These are phyloP conservation scores for Heliconius hortense DNA, from an alignment of 2,888 invertebrate species.

Conservation along the genomic window DNA sequence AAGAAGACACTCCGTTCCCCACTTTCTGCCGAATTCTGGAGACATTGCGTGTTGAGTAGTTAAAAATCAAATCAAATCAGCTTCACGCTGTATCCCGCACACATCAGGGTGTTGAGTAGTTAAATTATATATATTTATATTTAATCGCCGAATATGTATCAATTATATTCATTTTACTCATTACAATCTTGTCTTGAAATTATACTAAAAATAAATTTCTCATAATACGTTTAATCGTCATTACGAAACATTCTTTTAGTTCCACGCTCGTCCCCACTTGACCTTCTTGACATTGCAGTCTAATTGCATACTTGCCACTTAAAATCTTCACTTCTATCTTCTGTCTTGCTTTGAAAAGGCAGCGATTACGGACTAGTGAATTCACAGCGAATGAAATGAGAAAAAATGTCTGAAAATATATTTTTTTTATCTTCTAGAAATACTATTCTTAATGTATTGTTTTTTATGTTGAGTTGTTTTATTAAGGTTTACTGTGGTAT, in stretches of 20 bases:
- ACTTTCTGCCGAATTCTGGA: no score
- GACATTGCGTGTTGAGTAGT: no score
- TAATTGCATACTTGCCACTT: slow-evolving; percentile 25
- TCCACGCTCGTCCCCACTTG: slow-evolving; percentile 12
- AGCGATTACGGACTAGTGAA: slow-evolving; percentile 13
- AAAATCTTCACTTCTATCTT: slow-evolving; percentile 21
- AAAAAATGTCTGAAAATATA: neutral
- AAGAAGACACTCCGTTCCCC: no score
- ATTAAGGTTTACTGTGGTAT: no score
- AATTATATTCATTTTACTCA: no score
- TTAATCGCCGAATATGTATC: no score
- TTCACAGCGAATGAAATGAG: slow-evolving; percentile 1
- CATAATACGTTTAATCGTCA: slow-evolving; percentile 14
- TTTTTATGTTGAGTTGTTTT: neutral
- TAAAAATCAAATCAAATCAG: no score
- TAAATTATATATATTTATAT: no score
- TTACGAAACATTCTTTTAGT: slow-evolving; percentile 17
- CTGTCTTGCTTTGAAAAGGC: slow-evolving; percentile 16
- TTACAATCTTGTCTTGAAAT: neutral
- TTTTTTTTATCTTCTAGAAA: neutral
- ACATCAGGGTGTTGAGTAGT: no score
- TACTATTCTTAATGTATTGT: neutral
- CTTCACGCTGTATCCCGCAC: no score
- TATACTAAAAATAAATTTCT: neutral
- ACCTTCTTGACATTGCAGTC: slow-evolving; percentile 23